Base-by-base conservation (phyloP, 1,140 invertebrate genomes). In the Atta colombica region DNA sequence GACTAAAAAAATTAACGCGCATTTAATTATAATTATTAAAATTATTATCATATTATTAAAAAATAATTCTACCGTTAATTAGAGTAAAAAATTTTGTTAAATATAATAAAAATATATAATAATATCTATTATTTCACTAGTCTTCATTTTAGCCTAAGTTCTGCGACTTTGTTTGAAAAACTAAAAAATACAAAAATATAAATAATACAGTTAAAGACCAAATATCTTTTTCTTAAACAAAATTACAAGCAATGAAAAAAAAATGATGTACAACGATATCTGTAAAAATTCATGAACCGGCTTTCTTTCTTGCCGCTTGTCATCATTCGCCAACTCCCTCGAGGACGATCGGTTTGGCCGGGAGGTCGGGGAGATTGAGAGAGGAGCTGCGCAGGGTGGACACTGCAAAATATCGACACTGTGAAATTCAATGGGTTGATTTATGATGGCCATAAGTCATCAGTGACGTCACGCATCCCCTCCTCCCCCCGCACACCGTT, bases 361-460 rank as follows among this genome's bases (percentile, higher is more conserved):
- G 55, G 58, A 35, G 71, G 35, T 77, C 78, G 81, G 61, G 61
- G 10, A n/a, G 28, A 35, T 49, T 25, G 78, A 53, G 69, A 25
- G 60, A 39, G 60, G 71, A 53, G 4, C 25, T 35, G 55, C 14
- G 39, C 10, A 72, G 4, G 78, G 6, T 58, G 75, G 61, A 61
- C 51, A 77, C 55, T 63, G 65, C 90, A 85, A 92, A 92, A 92
- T 91, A 93, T 92, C 92, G 92, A 91, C 87, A 91, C 85, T 89
- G 91, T 90, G 88, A 93, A 92, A 92, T 92, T 91, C 91, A 92
- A 92, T 91, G 90, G 89, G 28, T 92, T 92, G 91, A 93, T 93
- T 93, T 93, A 93, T 92, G 88, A 81, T 61, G 66, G 84, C 69
- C 91, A 89, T 93, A 93, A 92, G 92, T 93, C 91, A 92, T 85